These are phyloP conservation scores for Matsumurasca onukii DNA, from an alignment of 1,140 invertebrate species.

Conservation along the genomic window DNA sequence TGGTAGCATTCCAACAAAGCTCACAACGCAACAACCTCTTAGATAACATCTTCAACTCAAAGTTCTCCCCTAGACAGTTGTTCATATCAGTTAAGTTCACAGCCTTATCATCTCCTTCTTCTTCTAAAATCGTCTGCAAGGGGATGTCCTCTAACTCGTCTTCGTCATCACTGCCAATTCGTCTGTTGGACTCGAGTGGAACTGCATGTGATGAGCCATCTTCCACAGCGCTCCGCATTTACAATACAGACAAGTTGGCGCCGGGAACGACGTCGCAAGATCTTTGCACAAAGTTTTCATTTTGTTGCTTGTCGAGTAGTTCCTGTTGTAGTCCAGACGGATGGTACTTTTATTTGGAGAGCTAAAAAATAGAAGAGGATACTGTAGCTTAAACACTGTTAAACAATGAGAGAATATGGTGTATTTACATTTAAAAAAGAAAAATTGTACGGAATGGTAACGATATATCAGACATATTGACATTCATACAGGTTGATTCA, in stretches of 20 bases:
- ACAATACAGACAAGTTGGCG: not conserved
- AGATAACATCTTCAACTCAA: not conserved
- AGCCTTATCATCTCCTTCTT: not conserved
- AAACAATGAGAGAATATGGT: too few relatives aligned
- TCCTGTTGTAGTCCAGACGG: not conserved
- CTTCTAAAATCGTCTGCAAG: not conserved
- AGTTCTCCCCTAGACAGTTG: not conserved
- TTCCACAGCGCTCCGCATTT: not conserved
- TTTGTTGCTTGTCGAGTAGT: not conserved
- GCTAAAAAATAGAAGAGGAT: not conserved
- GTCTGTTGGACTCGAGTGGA: not conserved
- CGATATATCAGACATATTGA: too few relatives aligned
- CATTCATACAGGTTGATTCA: too few relatives aligned
- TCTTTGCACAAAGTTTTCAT: not conserved
- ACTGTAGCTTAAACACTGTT: not conserved
- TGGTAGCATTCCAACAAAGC: not conserved
- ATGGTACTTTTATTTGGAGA: not conserved
- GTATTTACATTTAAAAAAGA: too few relatives aligned
- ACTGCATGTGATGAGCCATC: constrained; percentile 7
- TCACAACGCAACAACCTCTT: not conserved
- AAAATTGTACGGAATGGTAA: too few relatives aligned
- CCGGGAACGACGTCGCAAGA: not conserved
- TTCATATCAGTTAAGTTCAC: not conserved
- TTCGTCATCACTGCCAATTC: not conserved
- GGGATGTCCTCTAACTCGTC: not conserved